phyloP scores from a whole-genome alignment of 2,888 invertebrate species.

The Tineola bisselliella region DNA sequence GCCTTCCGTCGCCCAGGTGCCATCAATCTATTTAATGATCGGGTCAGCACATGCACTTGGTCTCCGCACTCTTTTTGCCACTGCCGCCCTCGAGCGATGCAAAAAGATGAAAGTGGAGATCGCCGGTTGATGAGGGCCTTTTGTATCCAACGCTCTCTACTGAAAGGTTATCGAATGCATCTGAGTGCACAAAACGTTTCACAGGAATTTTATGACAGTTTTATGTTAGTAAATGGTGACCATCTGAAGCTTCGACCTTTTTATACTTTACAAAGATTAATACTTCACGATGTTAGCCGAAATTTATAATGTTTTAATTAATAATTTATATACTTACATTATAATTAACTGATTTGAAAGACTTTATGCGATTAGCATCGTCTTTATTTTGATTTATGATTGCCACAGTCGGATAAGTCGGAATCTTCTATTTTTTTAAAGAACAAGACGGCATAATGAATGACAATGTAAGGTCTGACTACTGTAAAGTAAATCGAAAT shows the following conservation, averaged over 20 bases:
- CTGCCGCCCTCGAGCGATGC: slow-evolving; percentile 35
- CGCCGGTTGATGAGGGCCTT: slow-evolving; percentile 64
- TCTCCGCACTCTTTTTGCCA: slow-evolving; percentile 41
- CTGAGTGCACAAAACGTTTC: slow-evolving; percentile 4
- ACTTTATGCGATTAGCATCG: too few species aligned
- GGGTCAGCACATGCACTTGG: slow-evolving; percentile 64
- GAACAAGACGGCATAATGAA: too few species aligned
- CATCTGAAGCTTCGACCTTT: neutral
- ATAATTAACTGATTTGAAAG: too few species aligned
- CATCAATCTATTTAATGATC: slow-evolving; percentile 69
- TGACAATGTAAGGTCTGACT: too few species aligned
- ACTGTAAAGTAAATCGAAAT: too few species aligned
- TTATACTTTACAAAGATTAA: neutral
- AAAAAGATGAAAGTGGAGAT: slow-evolving; percentile 53
- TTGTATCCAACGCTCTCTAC: slow-evolving; percentile 51
- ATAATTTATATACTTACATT: too few species aligned
- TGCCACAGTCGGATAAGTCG: too few species aligned
- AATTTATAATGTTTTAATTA: too few species aligned
- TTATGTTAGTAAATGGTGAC: neutral
- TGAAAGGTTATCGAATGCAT: slow-evolving; percentile 54
- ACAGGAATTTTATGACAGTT: slow-evolving; percentile 1
- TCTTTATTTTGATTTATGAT: too few species aligned
- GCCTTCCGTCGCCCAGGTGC: slow-evolving; percentile 63
- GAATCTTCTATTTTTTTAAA: too few species aligned
- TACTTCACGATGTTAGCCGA: neutral